Evolutionary conservation across 2,797 vertebrate species (phyloP).

Genomic region (Euthynnus affinis): DNA sequence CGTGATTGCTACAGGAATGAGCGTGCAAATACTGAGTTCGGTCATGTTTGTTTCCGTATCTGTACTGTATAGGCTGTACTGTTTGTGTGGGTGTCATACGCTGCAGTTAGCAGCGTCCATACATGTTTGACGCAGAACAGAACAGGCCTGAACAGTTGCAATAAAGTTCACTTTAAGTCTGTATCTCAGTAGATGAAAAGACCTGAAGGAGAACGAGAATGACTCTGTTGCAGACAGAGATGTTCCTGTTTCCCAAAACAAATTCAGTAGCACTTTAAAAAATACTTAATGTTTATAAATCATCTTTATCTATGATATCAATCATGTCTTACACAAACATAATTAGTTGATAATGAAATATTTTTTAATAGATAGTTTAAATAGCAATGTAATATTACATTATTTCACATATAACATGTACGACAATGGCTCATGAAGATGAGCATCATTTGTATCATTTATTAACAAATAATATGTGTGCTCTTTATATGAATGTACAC

Average conservation of each 20-base stretch:
- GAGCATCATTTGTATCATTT: neutral
- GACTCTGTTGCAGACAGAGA: neutral
- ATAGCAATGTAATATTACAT: too few species aligned
- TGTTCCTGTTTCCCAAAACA: neutral
- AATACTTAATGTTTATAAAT: neutral
- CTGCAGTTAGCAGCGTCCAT: slow-evolving; percentile 7
- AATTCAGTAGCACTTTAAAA: slow-evolving; percentile 18
- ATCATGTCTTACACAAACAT: neutral
- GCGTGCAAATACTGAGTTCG: slow-evolving; percentile 20
- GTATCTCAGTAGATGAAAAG: slow-evolving; percentile 14
- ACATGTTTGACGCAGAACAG: slow-evolving; percentile 31
- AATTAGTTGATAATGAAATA: neutral
- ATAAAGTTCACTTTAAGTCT: slow-evolving; percentile 1
- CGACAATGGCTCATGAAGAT: neutral
- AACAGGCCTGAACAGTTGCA: slow-evolving; percentile 46
- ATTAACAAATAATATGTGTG: neutral
- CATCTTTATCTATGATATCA: neutral
- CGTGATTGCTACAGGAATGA: slow-evolving; percentile 33
- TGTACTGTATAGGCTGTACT: neutral
- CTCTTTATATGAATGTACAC: neutral
- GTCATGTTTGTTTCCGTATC: slow-evolving; percentile 26
- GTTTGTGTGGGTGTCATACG: neutral
- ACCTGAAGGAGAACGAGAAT: slow-evolving; percentile 14
- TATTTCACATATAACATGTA: neutral
- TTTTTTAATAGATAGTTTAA: neutral